phyloP scores from a whole-genome alignment of 1,140 invertebrate genomes.

The Archegozetes longisetosus region DNA sequence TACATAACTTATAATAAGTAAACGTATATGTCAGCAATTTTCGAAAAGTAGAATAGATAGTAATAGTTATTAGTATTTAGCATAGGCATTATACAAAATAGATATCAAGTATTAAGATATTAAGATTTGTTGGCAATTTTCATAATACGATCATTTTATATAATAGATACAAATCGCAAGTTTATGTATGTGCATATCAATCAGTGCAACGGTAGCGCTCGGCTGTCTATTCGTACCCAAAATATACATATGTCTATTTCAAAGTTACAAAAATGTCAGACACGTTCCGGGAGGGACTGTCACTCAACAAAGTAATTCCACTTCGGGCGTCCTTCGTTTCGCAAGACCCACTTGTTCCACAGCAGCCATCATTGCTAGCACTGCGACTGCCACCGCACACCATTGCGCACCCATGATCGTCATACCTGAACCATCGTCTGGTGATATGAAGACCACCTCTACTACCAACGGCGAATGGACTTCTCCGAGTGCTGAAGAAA shows the following conservation, averaged over 20 bases:
- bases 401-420: conserved; percentile 5
- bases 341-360: conserved; percentile 1
- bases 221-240: conserved; percentile 61
- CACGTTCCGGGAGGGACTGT: conserved; percentile 11
- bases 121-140: no score
- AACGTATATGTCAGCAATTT: no score
- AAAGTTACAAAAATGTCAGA: conserved; percentile 56
- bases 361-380: background rate
- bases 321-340: conserved; percentile 8
- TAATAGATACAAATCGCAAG: conserved; percentile 56
- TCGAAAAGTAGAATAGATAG: no score
- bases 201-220: conserved; percentile 56
- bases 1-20: no score
- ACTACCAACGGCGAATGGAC: conserved; percentile 16
- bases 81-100: no score
- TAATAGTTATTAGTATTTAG: no score
- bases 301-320: conserved; percentile 1
- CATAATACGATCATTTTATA: no score
- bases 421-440: conserved; percentile 10
- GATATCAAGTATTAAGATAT: no score
- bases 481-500: conserved; percentile 15
- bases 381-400: conserved; percentile 5
- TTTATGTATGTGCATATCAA: conserved; percentile 56
- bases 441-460: conserved; percentile 6
- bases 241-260: conserved; percentile 54